Evolutionary conservation across 2,113 vertebrate genomes (phyloP).

Genomic region (Megatriorchis doriae): DNA sequence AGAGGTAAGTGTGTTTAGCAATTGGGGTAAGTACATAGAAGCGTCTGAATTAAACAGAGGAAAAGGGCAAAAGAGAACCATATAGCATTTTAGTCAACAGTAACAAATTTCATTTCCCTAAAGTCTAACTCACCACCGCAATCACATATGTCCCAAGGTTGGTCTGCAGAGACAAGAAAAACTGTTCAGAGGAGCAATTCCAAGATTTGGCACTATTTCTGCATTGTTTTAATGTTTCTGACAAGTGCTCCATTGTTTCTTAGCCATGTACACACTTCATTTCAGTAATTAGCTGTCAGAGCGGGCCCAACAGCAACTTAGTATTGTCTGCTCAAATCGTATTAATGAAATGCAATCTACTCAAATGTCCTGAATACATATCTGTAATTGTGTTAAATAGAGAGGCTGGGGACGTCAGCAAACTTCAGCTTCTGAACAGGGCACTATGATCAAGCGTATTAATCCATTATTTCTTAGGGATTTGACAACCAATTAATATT

Average conservation of each 20-base stretch:
- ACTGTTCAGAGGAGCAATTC: not conserved
- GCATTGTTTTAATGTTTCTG: conserved; percentile 56
- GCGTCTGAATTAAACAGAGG: not conserved
- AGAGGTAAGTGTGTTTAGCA: not conserved
- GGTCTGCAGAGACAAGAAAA: not conserved
- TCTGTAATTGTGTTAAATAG: conserved; percentile 88
- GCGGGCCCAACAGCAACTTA: conserved; percentile 91
- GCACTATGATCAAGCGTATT: conserved; percentile 81
- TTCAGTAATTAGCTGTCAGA: conserved; percentile 99
- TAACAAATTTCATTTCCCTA: not conserved
- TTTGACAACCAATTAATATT: conserved; percentile 95
- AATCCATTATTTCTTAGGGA: conserved; percentile 89
- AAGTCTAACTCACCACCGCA: not conserved
- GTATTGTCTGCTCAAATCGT: conserved; percentile 93
- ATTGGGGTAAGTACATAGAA: fast-evolving
- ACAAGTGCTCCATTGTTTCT: conserved; percentile 88
- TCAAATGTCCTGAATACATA: conserved; percentile 91
- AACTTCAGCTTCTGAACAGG: conserved; percentile 76
- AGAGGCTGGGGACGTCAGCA: conserved; percentile 77
- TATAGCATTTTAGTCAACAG: not conserved
- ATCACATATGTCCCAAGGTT: not conserved
- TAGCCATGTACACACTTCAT: conserved; percentile 88
- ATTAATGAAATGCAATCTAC: conserved; percentile 97
- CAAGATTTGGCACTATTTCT: conserved; percentile 31
- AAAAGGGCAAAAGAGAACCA: not conserved